A percentile compares a stretch with the other conserved stretches of the same genome.
Conservation (phyloP, 2,113 vertebrate species). For the Uria lomvia region DNA sequence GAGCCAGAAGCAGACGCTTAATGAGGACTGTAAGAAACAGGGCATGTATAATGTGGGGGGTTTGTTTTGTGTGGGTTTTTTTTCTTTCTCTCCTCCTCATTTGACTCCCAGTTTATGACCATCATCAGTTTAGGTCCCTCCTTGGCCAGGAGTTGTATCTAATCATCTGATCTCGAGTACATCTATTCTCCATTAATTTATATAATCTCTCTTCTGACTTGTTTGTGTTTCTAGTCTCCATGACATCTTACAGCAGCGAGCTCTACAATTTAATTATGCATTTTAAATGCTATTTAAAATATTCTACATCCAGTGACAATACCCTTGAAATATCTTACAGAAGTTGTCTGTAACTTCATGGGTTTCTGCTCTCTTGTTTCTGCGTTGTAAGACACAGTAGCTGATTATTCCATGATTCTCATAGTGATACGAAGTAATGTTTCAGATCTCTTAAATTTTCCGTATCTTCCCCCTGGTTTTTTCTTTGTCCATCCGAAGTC, state of each 20-base stretch:
- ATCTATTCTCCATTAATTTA: conserved; percentile 17
- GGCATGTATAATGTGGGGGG: neutral
- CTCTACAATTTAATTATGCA: neutral
- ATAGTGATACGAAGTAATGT: neutral
- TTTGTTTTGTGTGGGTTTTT: neutral
- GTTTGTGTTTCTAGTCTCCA: conserved; percentile 40
- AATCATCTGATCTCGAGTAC: neutral
- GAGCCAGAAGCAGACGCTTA: conserved; percentile 27
- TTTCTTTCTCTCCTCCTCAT: neutral
- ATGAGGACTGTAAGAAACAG: neutral
- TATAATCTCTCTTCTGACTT: neutral
- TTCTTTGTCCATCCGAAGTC: neutral
- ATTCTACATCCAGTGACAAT: neutral
- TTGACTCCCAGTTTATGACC: neutral
- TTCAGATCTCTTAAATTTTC: neutral
- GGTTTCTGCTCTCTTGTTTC: neutral
- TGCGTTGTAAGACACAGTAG: neutral
- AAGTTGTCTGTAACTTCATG: neutral
- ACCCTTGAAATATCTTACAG: neutral
- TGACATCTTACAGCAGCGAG: neutral
- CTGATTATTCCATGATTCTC: neutral
- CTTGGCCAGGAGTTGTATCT: neutral
- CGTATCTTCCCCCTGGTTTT: neutral
- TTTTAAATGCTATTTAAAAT: neutral
- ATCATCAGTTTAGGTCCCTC: neutral